Percentiles rank a stretch among this genome's conserved stretches.
These are phyloP conservation scores for Oegoconia quadripuncta DNA, from an alignment of 2,888 invertebrate species.

Conservation along the genomic window DNA sequence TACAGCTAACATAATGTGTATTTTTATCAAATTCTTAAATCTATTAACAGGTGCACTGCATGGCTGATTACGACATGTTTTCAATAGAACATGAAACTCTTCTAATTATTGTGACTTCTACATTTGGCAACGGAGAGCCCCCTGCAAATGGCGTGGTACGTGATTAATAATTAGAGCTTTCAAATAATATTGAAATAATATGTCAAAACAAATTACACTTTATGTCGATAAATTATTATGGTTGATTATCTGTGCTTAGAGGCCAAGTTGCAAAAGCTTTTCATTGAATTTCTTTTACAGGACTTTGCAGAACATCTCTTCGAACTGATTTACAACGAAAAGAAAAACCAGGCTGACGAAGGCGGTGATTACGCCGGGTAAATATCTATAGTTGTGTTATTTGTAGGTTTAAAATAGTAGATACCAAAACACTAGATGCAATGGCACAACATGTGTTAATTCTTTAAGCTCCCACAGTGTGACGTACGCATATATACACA, in stretches of 20 bases:
- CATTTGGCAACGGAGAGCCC: slow-evolving; percentile 98
- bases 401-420: neutral
- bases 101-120: slow-evolving; percentile 94
- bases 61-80: slow-evolving; percentile 96
- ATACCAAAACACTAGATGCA: no score
- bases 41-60: slow-evolving; percentile 87
- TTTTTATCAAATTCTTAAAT: no score
- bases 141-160: slow-evolving; percentile 96
- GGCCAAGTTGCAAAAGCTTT: neutral
- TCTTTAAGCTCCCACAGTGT: no score
- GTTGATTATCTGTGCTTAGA: neutral
- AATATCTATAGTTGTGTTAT: slow-evolving; percentile 2
- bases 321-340: slow-evolving; percentile 57
- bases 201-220: neutral
- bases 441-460: no score
- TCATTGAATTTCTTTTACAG: slow-evolving; percentile 27
- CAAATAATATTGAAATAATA: neutral
- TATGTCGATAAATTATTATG: neutral
- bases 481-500: no score
- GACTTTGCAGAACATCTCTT: slow-evolving; percentile 63
- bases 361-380: slow-evolving; percentile 33
- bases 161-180: slow-evolving; percentile 18
- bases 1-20: no score
- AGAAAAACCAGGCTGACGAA: slow-evolving; percentile 43
- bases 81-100: slow-evolving; percentile 97